Base-by-base conservation (phyloP, 2,888 invertebrate species). In the Drosophila helvetica region DNA sequence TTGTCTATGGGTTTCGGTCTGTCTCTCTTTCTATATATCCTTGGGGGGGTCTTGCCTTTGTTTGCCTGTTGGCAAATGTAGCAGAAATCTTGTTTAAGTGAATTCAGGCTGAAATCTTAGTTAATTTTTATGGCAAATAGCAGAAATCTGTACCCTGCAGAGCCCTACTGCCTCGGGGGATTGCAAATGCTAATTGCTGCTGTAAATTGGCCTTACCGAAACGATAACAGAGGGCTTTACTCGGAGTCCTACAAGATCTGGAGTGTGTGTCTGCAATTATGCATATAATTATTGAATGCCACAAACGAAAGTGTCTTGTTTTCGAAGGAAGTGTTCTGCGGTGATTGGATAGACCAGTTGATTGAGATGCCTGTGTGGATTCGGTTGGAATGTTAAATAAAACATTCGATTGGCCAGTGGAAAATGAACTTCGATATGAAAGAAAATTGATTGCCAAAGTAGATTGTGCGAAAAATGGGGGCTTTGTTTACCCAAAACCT, bases 51-150 rank as follows among this genome's bases (percentile, higher is more conserved):
- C 38, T 46, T 68, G 38, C n/a, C n/a, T 38, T 71, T 81, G 77
- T 80, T 79, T 80, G 77, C 68, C 51, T 47, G 67, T 56, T 38
- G 38, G 71, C 72, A 80, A 78, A 81, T 81, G 77, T 80, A 75
- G 80, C 79, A 77, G 74, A 82, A 81, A 78, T 79, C 71, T 71
- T 72, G 67, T 75, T 87, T 82, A 81, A 86, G 83, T 87, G 81
- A 88, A 88, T 88, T 88, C 87, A 86, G 75, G 79, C 81, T 75
- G 79, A 87, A 88, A 85, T 88, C 86, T 87, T 86, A 81, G 81
- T 83, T 81, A 86, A 88, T 88, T 88, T 88, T 79, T 81, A 77
- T 75, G 45, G 75, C 79, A 88, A 88, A 88, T 83, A 85, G 25
- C 18, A 51, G 51, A 59, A 51, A 63, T 38, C 43, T 47, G 52